Percentiles rank a stretch among this genome's conserved stretches.
phyloP scores from a whole-genome alignment of 2,113 vertebrate genomes.

The Sus scrofa region DNA sequence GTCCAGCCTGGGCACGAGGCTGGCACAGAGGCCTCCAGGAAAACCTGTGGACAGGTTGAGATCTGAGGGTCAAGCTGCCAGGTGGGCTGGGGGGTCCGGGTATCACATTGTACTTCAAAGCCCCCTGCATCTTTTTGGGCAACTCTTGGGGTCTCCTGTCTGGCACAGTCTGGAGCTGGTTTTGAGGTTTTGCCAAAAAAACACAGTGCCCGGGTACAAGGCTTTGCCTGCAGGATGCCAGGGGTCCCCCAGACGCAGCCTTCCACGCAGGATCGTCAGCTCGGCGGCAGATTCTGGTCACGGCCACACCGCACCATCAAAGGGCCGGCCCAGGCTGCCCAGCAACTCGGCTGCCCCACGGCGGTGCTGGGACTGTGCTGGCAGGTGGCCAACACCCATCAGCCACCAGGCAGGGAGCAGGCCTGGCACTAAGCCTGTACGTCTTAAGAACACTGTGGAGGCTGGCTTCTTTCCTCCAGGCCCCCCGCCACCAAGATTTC shows the following conservation, averaged over 20 bases:
- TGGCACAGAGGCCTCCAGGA: neutral
- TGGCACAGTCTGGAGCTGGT: neutral
- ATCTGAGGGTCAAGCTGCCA: neutral
- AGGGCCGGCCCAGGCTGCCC: neutral
- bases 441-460: rapidly evolving
- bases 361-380: rapidly evolving
- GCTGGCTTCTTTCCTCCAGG: neutral
- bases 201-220: neutral
- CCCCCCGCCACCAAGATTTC: neutral
- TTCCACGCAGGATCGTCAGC: neutral
- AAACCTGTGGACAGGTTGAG: neutral
- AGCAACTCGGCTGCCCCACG: rapidly evolving
- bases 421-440: neutral
- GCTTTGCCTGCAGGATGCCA: neutral
- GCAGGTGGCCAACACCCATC: rapidly evolving
- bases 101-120: rapidly evolving
- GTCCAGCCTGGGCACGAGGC: neutral
- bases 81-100: neutral
- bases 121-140: neutral
- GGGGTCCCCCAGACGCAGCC: neutral
- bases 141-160: neutral
- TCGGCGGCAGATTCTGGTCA: neutral
- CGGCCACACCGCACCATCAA: neutral
- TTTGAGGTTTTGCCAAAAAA: neutral
- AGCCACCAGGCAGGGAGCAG: neutral